Conservation (phyloP, 2,113 vertebrate species). For the Pteropus alecto region DNA sequence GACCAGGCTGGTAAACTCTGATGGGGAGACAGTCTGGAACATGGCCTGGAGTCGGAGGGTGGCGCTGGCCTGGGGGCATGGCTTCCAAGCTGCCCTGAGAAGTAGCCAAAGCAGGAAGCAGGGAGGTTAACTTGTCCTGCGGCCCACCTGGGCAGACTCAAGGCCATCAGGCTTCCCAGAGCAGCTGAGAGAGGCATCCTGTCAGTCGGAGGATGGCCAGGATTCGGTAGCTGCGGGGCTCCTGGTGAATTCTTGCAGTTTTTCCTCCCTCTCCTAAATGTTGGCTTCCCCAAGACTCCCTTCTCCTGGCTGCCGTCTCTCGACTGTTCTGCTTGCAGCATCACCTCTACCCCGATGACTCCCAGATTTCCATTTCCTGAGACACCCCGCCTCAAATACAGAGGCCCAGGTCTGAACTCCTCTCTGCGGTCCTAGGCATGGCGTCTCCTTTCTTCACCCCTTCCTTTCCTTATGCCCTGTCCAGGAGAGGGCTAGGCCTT, state of each 20-base stretch:
- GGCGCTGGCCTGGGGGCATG: neutral
- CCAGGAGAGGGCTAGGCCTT: neutral
- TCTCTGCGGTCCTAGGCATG: neutral
- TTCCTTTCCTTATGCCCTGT: neutral
- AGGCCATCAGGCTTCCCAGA: neutral
- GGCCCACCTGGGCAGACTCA: slow-evolving; percentile 50
- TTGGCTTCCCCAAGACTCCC: neutral
- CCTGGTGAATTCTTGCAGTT: neutral
- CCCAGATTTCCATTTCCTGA: neutral
- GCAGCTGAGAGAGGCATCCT: neutral
- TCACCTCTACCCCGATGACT: neutral
- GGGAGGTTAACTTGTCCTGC: neutral
- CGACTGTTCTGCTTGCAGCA: neutral
- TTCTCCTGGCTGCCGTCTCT: neutral
- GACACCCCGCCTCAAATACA: neutral
- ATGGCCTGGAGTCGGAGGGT: neutral
- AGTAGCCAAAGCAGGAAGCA: slow-evolving; percentile 1
- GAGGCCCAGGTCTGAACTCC: neutral
- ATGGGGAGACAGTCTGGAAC: slow-evolving; percentile 39
- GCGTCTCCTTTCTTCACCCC: neutral
- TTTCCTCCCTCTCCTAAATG: neutral
- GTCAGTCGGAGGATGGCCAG: neutral
- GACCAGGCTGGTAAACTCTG: slow-evolving; percentile 58
- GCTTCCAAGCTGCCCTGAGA: neutral
- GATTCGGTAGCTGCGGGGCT: neutral